Base-by-base conservation (phyloP, 1,140 invertebrate species). In the Zophobas morio region DNA sequence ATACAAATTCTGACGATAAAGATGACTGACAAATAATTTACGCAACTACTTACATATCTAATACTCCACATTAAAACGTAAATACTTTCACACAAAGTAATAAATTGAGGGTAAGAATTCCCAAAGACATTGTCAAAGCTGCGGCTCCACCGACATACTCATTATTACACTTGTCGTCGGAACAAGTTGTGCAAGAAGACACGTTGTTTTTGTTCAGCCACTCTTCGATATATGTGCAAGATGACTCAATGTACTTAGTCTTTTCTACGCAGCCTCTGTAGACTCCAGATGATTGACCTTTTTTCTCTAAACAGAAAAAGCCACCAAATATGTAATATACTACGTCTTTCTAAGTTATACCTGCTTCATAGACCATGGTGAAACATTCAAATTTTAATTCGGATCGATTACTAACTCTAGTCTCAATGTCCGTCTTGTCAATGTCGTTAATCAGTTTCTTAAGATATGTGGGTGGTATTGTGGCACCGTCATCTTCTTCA, bases 181-280 rank as follows among this genome's bases (percentile, higher is more conserved):
- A 1, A 60, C 56, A 60, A 3, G 36, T 8, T 6, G 0, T n/a
- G 35, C 56, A 60, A 37, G 33, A 6, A n/a, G 56, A 6, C 3
- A 60, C 36, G 8, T 60, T 60, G 1, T 36, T 36, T 6, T 39
- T 37, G 2, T 60, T 60, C 36, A 60, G 35, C 6, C 6, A 1
- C n/a, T 60, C 56, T 2, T 4, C 36, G 6, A 60, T 8, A n/a
- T 37, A 60, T 2, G 35, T 36, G 8, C 56, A 60, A 35, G 35
- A 5, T 6, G 3, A 8, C 6, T 36, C n/a, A 6, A 60, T 8
- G 1, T 6, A 20, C 6, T 60, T 35, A 35, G 56, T 20, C 37
- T 36, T 60, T 20, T 60, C n/a, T 2, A 36, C 6, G 5, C 56
- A 60, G 2, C 56, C 56, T 36, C 56, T 35, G 35, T 60, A 60